phyloP scores from a whole-genome alignment of 2,113 vertebrate genomes.

The Paedocypris sp. region DNA sequence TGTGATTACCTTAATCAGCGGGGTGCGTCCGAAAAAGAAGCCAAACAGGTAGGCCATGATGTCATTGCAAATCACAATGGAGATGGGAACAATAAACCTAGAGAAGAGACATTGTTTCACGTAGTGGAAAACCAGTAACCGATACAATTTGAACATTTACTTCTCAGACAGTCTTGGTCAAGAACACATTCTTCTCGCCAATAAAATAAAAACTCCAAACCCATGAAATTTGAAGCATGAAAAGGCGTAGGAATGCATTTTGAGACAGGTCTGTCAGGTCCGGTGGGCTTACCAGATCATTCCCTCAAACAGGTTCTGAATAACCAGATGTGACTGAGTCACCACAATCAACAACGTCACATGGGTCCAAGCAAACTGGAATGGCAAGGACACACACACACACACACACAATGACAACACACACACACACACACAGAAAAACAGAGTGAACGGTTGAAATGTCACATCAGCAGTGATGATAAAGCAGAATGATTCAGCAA shows the following conservation, averaged over 20 bases:
- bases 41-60: constrained; percentile 95
- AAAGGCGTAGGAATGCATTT: constrained; percentile 1
- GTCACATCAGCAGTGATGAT: not conserved
- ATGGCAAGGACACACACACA: constrained; percentile 73
- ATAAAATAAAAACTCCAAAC: too few relatives aligned
- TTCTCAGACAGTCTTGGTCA: too few relatives aligned
- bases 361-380: constrained; percentile 99
- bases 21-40: constrained; percentile 96
- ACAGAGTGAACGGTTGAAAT: constrained; percentile 15
- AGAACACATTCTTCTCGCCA: too few relatives aligned
- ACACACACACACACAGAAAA: constrained; percentile 1
- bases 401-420: constrained; percentile 43
- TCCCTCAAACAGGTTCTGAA: constrained; percentile 99
- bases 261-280: constrained; percentile 17
- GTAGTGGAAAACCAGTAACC: too few relatives aligned
- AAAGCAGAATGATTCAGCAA: not conserved
- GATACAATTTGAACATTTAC: too few relatives aligned
- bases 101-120: not conserved
- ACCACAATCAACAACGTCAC: constrained; percentile 99
- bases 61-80: constrained; percentile 96
- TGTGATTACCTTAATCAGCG: constrained; percentile 81
- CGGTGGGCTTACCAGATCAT: constrained; percentile 92
- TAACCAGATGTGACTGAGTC: constrained; percentile 99
- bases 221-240: not conserved
- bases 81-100: constrained; percentile 96